Percentiles rank a stretch among this genome's conserved stretches.
phyloP scores from a whole-genome alignment of 2,797 vertebrate genomes.

The Chlorospingus flavigularis region DNA sequence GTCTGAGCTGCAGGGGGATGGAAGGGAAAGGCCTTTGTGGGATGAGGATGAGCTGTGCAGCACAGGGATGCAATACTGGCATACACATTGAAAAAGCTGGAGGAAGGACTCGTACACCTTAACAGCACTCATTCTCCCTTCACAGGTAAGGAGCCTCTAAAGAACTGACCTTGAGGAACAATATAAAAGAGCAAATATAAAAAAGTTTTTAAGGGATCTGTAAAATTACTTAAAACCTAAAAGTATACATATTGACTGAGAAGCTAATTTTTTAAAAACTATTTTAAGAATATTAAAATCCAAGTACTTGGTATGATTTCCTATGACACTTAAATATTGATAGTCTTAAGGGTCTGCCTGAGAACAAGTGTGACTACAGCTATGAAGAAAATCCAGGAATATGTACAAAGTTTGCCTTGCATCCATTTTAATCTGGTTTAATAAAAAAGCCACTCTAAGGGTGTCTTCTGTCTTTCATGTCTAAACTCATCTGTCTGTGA shows the following conservation, averaged over 20 bases:
- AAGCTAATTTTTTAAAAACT: background rate
- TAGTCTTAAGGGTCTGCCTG: background rate
- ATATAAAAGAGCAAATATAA: background rate
- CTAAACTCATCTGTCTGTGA: background rate
- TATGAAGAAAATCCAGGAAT: background rate
- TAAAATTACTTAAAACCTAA: background rate
- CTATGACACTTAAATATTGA: background rate
- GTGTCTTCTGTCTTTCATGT: background rate
- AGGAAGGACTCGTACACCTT: background rate
- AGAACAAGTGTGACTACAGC: background rate
- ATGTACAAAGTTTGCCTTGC: background rate
- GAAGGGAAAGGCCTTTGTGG: background rate
- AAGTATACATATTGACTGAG: background rate
- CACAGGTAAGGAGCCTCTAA: background rate
- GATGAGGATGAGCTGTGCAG: background rate
- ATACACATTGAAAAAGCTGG: accelerated
- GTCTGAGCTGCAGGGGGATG: background rate
- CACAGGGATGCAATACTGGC: background rate
- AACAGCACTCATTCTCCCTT: background rate
- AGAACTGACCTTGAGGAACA: background rate
- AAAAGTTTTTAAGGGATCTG: background rate
- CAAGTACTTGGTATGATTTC: background rate
- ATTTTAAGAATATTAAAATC: background rate
- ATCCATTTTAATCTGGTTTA: background rate
- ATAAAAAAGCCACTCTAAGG: background rate